Evolutionary conservation across 2,797 vertebrate species (phyloP).

Genomic region (Corythornis leucogaster): DNA sequence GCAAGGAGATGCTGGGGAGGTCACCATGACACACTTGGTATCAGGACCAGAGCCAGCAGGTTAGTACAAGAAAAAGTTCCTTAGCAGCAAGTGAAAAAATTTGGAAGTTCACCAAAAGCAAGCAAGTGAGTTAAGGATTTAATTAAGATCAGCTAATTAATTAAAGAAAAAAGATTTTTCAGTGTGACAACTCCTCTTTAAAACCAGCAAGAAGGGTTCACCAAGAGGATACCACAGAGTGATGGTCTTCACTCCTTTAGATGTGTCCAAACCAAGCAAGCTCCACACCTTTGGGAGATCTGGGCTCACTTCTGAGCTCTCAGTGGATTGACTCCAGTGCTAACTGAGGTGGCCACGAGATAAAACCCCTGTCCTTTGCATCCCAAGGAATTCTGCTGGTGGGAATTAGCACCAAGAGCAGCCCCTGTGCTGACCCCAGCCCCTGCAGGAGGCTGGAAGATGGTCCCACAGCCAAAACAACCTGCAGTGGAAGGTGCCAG

Average conservation of each 20-base stretch:
- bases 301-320: neutral
- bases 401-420: neutral
- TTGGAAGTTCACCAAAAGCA: neutral
- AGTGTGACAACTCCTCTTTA: neutral
- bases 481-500: neutral
- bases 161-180: neutral
- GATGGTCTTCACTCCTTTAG: neutral
- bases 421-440: neutral
- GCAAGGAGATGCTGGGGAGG: neutral
- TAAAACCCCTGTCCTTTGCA: neutral
- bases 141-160: neutral
- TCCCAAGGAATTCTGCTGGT: neutral
- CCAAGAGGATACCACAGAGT: neutral
- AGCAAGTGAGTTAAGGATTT: neutral
- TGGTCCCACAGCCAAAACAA: neutral
- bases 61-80: neutral
- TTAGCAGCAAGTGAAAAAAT: neutral
- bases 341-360: neutral
- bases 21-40: rapidly evolving
- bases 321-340: neutral
- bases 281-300: neutral
- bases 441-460: neutral
- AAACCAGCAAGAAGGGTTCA: neutral
- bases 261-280: neutral
- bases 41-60: neutral